Percentiles rank a stretch among this genome's conserved stretches.
Evolutionary conservation across 2,888 invertebrate species (phyloP).

Genomic region (Phytoseiulus persimilis): DNA sequence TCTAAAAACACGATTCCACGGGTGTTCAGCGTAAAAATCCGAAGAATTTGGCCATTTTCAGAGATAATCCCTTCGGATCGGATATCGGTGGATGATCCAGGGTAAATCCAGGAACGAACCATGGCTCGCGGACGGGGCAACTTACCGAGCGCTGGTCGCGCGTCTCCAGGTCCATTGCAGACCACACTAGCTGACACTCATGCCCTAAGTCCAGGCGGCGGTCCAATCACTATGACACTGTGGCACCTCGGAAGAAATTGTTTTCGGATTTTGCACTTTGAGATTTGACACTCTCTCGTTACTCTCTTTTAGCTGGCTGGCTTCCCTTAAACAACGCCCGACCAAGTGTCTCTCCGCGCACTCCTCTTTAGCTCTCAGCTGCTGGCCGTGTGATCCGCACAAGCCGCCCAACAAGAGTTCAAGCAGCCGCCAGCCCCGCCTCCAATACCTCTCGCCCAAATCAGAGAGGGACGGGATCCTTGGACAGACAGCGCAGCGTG

Average conservation of each 20-base stretch:
- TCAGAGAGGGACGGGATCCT: neutral
- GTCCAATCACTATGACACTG: conserved; percentile 17
- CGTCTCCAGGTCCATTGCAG: conserved; percentile 5
- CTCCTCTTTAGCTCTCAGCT: conserved; percentile 5
- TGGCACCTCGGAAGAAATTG: neutral
- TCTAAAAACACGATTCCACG: neutral
- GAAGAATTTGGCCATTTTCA: neutral
- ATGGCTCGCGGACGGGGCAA: neutral
- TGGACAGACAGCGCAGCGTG: neutral
- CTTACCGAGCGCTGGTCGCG: neutral
- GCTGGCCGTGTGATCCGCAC: neutral
- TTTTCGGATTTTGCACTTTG: neutral
- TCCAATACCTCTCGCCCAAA: neutral
- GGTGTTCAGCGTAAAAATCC: neutral
- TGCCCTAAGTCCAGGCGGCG: conserved; percentile 11
- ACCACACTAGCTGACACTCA: conserved; percentile 37
- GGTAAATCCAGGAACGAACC: conserved; percentile 17
- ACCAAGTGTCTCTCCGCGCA: conserved; percentile 5
- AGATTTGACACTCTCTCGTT: conserved; percentile 5
- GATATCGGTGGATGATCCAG: conserved; percentile 35
- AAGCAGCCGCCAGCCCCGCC: neutral
- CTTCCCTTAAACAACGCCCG: conserved; percentile 5
- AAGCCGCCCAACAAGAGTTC: conserved; percentile 5
- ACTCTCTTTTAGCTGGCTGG: conserved; percentile 5
- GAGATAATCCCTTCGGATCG: conserved; percentile 15